Conservation (phyloP, 2,888 invertebrate genomes). For the Anarsia innoxiella region DNA sequence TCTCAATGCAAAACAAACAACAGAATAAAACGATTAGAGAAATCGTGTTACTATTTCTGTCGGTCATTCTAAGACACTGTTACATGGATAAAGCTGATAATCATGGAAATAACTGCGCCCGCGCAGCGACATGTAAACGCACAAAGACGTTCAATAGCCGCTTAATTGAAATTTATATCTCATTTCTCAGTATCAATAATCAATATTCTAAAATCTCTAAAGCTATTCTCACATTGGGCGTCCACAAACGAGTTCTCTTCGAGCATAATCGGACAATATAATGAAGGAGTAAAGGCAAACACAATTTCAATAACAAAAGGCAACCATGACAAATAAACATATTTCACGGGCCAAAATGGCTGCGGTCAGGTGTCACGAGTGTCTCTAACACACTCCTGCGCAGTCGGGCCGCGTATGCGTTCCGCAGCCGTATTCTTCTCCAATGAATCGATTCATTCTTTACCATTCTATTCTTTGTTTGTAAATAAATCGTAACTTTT, state of each 20-base stretch:
- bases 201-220: constrained; percentile 71
- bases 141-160: constrained; percentile 56
- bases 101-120: constrained; percentile 55
- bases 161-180: constrained; percentile 75
- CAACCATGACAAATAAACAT: constrained; percentile 74
- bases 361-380: constrained; percentile 71
- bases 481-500: not conserved
- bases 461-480: constrained; percentile 44
- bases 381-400: constrained; percentile 36
- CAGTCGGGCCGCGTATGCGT: constrained; percentile 23
- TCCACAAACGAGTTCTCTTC: constrained; percentile 67
- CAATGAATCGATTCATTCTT: constrained; percentile 68
- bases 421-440: constrained; percentile 47
- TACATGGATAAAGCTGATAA: constrained; percentile 50
- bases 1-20: constrained; percentile 21
- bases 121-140: constrained; percentile 36
- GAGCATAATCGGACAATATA: constrained; percentile 73
- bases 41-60: constrained; percentile 41
- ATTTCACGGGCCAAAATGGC: constrained; percentile 74
- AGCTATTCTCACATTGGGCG: constrained; percentile 62
- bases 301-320: constrained; percentile 74
- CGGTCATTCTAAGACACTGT: constrained; percentile 36
- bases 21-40: constrained; percentile 43
- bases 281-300: constrained; percentile 74
- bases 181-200: constrained; percentile 74